Percentiles rank a stretch among this genome's conserved stretches.
These are phyloP conservation scores for Hemichromis elongatus DNA, from an alignment of 2,113 vertebrate genomes.

Conservation along the genomic window DNA sequence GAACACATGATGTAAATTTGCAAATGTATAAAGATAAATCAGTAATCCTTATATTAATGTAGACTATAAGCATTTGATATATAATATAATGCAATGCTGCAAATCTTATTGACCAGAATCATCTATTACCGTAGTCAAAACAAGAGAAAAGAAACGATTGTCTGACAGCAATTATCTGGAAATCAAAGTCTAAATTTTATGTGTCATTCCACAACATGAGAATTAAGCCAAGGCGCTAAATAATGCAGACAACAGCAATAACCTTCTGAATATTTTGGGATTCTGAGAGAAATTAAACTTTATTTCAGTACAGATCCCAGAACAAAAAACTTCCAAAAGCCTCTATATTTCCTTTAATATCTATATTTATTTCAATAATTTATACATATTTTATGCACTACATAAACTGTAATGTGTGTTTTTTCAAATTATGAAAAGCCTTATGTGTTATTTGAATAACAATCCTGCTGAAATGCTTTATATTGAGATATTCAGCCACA, in stretches of 20 bases:
- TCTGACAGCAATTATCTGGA: neutral
- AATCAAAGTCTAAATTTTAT: neutral
- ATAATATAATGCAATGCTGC: too few species aligned
- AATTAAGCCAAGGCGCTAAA: neutral
- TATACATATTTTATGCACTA: neutral
- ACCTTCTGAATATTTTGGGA: neutral
- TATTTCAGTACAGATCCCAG: neutral
- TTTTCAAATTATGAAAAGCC: neutral
- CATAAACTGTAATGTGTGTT: neutral
- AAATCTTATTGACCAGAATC: neutral
- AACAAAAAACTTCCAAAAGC: neutral
- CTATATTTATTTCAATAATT: neutral
- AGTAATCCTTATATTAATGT: neutral
- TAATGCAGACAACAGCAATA: neutral
- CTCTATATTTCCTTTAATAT: neutral
- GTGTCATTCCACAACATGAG: neutral
- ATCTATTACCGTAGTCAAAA: neutral
- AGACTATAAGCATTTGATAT: neutral
- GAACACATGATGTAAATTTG: constrained; percentile 48
- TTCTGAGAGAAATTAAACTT: neutral
- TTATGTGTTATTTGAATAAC: neutral
- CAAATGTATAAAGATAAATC: constrained; percentile 37
- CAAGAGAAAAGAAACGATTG: neutral
- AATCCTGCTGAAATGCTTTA: neutral
- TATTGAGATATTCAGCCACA: neutral